phyloP scores from a whole-genome alignment of 2,888 invertebrate genomes.

The Xanthorhoe designata region DNA sequence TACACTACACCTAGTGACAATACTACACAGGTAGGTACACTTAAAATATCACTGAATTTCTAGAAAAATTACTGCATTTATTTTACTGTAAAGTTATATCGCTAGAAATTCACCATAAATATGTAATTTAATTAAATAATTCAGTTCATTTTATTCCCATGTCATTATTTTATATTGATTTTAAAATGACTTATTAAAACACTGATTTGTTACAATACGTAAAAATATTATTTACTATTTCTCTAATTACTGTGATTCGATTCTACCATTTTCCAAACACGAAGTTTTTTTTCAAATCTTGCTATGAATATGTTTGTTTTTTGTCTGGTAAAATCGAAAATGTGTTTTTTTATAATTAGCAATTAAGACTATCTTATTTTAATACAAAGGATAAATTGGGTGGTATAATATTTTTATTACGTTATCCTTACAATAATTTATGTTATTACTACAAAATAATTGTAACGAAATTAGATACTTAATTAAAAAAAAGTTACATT shows the following conservation, averaged over 20 bases:
- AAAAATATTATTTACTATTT: not conserved
- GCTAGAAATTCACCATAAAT: constrained; percentile 69
- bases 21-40: constrained; percentile 46
- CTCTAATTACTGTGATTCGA: not conserved
- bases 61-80: constrained; percentile 41
- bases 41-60: constrained; percentile 58
- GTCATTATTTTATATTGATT: constrained; percentile 66
- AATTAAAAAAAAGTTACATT: not conserved
- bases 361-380: not conserved
- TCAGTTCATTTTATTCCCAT: constrained; percentile 82
- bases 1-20: constrained; percentile 4
- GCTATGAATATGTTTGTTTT: not conserved
- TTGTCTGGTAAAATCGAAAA: not conserved
- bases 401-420: constrained; percentile 2
- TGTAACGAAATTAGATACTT: not conserved
- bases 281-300: not conserved
- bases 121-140: constrained; percentile 63
- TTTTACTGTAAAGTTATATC: constrained; percentile 50
- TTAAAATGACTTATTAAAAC: constrained; percentile 55
- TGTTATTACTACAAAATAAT: not conserved
- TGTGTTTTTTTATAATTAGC: not conserved
- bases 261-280: not conserved
- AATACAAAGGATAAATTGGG: not conserved
- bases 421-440: not conserved
- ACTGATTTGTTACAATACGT: constrained; percentile 41